These are phyloP conservation scores for Rhagoletis pomonella DNA, from an alignment of 1,140 invertebrate genomes.

Conservation along the genomic window DNA sequence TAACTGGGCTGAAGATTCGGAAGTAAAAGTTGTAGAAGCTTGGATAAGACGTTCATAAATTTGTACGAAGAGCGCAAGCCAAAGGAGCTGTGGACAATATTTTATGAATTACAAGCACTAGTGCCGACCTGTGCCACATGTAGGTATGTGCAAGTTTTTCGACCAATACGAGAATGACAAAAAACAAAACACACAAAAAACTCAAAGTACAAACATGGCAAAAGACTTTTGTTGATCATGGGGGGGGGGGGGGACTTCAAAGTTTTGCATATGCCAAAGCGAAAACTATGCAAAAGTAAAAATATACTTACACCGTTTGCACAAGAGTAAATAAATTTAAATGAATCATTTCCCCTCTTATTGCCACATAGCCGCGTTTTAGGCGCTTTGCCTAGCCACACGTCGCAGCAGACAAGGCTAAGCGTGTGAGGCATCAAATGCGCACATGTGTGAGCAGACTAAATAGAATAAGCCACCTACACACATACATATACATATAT, in stretches of 20 bases:
- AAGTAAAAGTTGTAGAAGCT: not conserved
- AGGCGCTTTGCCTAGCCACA: not conserved
- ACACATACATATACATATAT: no score
- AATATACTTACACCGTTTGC: not conserved
- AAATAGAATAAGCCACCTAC: not conserved
- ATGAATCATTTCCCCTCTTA: not conserved
- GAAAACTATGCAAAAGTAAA: not conserved
- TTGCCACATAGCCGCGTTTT: not conserved
- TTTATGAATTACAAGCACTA: conserved; percentile 25
- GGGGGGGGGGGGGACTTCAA: not conserved
- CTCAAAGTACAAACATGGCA: not conserved
- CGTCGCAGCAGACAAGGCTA: not conserved
- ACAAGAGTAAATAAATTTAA: not conserved
- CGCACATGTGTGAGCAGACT: not conserved
- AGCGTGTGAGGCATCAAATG: not conserved
- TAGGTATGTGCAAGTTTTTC: not conserved
- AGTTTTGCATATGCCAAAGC: not conserved
- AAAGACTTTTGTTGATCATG: not conserved
- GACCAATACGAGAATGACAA: not conserved
- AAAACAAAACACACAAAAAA: no score
- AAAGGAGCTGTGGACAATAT: not conserved
- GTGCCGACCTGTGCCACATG: not conserved
- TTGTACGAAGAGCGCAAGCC: not conserved
- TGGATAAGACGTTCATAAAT: not conserved
- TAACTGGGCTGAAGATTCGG: not conserved